Conservation (phyloP, 2,888 invertebrate genomes). For the Agrilus biguttatus region DNA sequence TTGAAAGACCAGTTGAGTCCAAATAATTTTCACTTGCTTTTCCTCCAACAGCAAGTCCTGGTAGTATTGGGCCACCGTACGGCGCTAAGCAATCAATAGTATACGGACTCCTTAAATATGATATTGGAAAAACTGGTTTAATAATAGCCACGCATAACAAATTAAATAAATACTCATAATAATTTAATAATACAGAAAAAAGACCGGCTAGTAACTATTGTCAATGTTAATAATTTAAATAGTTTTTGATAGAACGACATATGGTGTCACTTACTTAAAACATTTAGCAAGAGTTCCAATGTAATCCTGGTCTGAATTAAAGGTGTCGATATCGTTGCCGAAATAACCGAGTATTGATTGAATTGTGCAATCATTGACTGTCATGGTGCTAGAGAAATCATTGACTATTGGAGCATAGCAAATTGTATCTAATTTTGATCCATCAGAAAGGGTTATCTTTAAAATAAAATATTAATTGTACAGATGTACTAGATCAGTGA, state of each 20-base stretch:
- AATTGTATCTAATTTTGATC: slow-evolving; percentile 47
- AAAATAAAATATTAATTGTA: slow-evolving; percentile 5
- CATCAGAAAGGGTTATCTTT: slow-evolving; percentile 37
- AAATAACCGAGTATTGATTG: slow-evolving; percentile 75
- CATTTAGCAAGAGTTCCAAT: slow-evolving; percentile 28
- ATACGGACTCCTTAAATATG: slow-evolving; percentile 35
- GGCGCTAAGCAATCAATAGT: slow-evolving; percentile 56
- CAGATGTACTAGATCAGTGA: not conserved
- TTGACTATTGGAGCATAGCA: slow-evolving; percentile 74
- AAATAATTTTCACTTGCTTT: slow-evolving; percentile 42
- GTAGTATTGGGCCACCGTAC: slow-evolving; percentile 81
- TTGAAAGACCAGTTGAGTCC: slow-evolving; percentile 50
- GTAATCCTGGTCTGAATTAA: slow-evolving; percentile 33
- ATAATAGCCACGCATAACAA: not conserved
- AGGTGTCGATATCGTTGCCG: slow-evolving; percentile 38
- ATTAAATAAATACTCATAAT: too few relatives aligned
- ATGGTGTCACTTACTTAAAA: slow-evolving; percentile 18
- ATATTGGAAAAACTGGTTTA: slow-evolving; percentile 8
- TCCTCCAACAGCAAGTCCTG: slow-evolving; percentile 76
- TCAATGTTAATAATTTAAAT: too few relatives aligned
- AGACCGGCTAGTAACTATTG: too few relatives aligned
- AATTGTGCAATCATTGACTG: slow-evolving; percentile 54
- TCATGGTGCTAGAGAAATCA: slow-evolving; percentile 41
- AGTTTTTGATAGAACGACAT: too few relatives aligned
- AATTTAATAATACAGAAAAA: not conserved